A percentile compares a stretch with the other conserved stretches of the same genome.
Evolutionary conservation across 2,113 vertebrate genomes (phyloP).

Genomic region (Larimichthys polyactis): DNA sequence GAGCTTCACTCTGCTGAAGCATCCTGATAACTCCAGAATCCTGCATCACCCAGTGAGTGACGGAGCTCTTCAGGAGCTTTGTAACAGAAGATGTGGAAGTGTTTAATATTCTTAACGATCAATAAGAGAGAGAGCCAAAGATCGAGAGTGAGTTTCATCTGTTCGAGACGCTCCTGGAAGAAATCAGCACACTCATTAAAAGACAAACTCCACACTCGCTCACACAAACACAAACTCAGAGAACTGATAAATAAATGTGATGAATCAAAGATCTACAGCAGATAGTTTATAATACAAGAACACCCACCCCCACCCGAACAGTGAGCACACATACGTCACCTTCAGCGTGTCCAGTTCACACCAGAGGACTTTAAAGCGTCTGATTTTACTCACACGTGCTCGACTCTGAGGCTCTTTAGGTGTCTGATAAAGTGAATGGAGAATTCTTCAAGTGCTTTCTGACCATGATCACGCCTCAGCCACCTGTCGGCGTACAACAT

Average conservation of each 20-base stretch:
- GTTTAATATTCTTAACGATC: background rate
- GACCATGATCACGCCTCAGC: background rate
- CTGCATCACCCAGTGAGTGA: background rate
- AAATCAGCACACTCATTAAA: constrained; percentile 28
- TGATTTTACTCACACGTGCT: background rate
- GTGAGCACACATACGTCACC: background rate
- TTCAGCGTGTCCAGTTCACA: constrained; percentile 18
- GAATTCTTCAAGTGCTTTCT: constrained; percentile 39
- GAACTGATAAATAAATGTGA: constrained; percentile 65
- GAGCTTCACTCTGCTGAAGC: constrained; percentile 25
- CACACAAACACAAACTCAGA: constrained; percentile 20
- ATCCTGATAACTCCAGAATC: background rate
- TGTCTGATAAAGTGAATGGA: constrained; percentile 38
- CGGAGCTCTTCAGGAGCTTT: constrained; percentile 4
- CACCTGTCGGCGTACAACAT: constrained; percentile 35
- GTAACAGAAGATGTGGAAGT: constrained; percentile 26
- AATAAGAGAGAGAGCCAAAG: background rate
- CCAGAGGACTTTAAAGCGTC: constrained; percentile 15
- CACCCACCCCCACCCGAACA: constrained; percentile 1
- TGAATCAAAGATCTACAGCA: constrained; percentile 57
- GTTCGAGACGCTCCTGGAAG: constrained; percentile 35
- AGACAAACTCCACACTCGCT: constrained; percentile 19
- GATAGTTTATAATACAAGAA: constrained; percentile 38
- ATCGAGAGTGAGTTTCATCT: constrained; percentile 6
- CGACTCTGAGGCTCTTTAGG: constrained; percentile 3